Evolutionary conservation across 2,113 vertebrate genomes (phyloP).

Genomic region (Cavia porcellus): DNA sequence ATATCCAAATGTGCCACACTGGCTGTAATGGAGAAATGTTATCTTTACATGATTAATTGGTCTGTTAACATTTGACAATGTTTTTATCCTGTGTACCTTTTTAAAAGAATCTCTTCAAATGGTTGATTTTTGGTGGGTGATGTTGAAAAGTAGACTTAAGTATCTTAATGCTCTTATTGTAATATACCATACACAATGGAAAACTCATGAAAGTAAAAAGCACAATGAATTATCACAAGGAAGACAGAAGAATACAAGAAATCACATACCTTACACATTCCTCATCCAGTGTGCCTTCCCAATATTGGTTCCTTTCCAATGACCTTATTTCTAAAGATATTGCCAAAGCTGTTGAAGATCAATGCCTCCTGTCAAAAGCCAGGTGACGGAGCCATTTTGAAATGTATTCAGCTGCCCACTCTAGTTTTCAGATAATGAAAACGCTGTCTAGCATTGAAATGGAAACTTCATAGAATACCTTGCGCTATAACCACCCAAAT

Average conservation of each 20-base stretch:
- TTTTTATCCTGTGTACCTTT: conserved; percentile 12
- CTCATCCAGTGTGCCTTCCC: not conserved
- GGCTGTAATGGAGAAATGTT: not conserved
- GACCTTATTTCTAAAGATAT: not conserved
- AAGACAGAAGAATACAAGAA: not conserved
- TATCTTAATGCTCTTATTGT: conserved; percentile 13
- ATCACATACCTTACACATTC: not conserved
- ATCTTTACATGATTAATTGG: not conserved
- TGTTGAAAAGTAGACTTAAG: conserved; percentile 42
- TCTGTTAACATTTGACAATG: not conserved
- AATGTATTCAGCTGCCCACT: not conserved
- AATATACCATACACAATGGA: not conserved
- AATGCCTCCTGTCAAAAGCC: not conserved
- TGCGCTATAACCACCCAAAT: not conserved
- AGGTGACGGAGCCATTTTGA: not conserved
- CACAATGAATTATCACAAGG: not conserved
- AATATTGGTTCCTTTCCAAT: not conserved
- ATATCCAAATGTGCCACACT: not conserved
- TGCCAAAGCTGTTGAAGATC: not conserved
- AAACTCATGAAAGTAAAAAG: not conserved
- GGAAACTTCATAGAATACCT: not conserved
- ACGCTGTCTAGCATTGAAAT: not conserved
- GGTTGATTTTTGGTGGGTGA: not conserved
- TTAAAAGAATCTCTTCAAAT: conserved; percentile 32
- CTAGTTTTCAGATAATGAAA: not conserved